phyloP scores from a whole-genome alignment of 2,888 invertebrate genomes.

The Siphonodentalium dalli region DNA sequence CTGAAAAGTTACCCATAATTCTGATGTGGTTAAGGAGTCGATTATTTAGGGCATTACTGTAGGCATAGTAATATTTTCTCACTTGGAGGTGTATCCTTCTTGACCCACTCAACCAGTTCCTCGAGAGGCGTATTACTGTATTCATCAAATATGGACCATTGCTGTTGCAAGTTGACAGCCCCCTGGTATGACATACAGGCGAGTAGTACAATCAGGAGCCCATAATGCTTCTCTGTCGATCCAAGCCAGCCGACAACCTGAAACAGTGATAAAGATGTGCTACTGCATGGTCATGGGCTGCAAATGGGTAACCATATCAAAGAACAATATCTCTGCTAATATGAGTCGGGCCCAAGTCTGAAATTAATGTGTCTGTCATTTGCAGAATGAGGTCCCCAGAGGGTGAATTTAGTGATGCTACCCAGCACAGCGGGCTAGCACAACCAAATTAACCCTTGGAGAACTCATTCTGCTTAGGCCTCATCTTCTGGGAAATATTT shows the following conservation, averaged over 20 bases:
- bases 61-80: slow-evolving; percentile 44
- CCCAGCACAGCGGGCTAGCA: too few species aligned
- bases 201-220: slow-evolving; percentile 68
- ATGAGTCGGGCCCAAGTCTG: too few species aligned
- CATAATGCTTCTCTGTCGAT: slow-evolving; percentile 63
- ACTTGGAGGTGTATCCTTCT: slow-evolving; percentile 69
- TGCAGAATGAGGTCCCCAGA: too few species aligned
- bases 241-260: slow-evolving; percentile 65
- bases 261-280: slow-evolving; percentile 45
- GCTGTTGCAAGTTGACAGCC: slow-evolving; percentile 67
- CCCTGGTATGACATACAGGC: slow-evolving; percentile 71
- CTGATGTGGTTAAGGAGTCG: too few species aligned
- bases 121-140: slow-evolving; percentile 78
- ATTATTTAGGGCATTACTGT: too few species aligned
- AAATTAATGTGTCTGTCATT: too few species aligned
- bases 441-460: too few species aligned
- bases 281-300: slow-evolving; percentile 1
- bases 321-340: too few species aligned
- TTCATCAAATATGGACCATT: slow-evolving; percentile 69
- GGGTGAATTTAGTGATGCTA: too few species aligned
- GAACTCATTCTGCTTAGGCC: too few species aligned
- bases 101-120: slow-evolving; percentile 80
- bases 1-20: too few species aligned
- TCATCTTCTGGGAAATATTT: too few species aligned
- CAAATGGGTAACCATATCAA: neutral